Percentiles rank a stretch among this genome's conserved stretches.
phyloP scores from a whole-genome alignment of 2,888 invertebrate genomes.

The Spodoptera littoralis region DNA sequence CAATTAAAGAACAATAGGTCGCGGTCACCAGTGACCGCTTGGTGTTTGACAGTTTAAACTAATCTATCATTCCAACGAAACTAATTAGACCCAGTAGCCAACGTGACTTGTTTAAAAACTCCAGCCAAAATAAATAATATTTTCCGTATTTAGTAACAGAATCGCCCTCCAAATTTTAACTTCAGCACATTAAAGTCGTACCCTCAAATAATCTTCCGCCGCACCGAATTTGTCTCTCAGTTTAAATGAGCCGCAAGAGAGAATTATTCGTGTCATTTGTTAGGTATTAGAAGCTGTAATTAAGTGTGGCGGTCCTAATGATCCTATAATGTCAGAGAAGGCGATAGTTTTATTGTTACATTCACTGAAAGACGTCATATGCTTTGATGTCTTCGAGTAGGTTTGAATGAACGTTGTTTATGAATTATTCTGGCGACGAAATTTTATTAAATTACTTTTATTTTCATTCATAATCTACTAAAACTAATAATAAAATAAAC shows the following conservation, averaged over 20 bases:
- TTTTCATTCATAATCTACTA: too few relatives aligned
- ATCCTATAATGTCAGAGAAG: slow-evolving; percentile 26
- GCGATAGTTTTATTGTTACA: slow-evolving; percentile 25
- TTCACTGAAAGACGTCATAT: slow-evolving; percentile 27
- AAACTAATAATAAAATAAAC: too few relatives aligned
- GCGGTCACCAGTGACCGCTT: too few relatives aligned
- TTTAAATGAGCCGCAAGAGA: slow-evolving; percentile 69
- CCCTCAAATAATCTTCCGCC: slow-evolving; percentile 53
- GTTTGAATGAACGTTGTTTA: too few relatives aligned
- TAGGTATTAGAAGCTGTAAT: slow-evolving; percentile 60
- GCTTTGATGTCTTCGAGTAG: neutral
- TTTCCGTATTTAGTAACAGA: slow-evolving; percentile 7
- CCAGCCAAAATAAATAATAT: too few relatives aligned
- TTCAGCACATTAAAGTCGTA: slow-evolving; percentile 34
- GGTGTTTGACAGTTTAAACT: too few relatives aligned
- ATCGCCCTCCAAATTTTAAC: slow-evolving; percentile 23
- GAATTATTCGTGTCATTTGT: slow-evolving; percentile 70
- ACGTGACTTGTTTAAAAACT: too few relatives aligned
- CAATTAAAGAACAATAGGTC: too few relatives aligned
- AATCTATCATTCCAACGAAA: too few relatives aligned
- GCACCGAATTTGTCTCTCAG: slow-evolving; percentile 60
- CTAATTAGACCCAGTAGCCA: too few relatives aligned
- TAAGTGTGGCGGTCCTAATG: slow-evolving; percentile 53
- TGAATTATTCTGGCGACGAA: too few relatives aligned
- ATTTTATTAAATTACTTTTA: too few relatives aligned